Percentiles rank a stretch among this genome's conserved stretches.
phyloP scores from a whole-genome alignment of 2,888 invertebrate species.

The Troilus luridus region DNA sequence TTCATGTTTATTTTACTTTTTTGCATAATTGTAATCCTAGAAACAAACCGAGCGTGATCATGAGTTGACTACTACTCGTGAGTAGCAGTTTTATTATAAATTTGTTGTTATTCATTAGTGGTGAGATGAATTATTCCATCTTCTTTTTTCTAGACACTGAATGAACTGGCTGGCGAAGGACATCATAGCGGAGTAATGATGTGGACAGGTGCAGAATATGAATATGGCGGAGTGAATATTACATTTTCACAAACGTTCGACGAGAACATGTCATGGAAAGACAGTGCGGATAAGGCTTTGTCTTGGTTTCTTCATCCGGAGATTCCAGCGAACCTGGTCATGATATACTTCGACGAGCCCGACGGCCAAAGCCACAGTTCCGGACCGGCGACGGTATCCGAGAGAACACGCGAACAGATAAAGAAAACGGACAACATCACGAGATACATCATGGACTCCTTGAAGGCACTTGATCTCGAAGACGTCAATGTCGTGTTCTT shows the following conservation, averaged over 20 bases:
- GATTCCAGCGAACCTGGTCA: conserved; percentile 78
- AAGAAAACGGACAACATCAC: conserved; percentile 72
- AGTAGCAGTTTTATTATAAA: too few species aligned
- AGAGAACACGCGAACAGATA: conserved; percentile 69
- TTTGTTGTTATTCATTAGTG: too few species aligned
- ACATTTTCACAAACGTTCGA: conserved; percentile 71
- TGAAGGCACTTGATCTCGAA: conserved; percentile 70
- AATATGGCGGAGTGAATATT: conserved; percentile 72
- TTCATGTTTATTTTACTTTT: too few species aligned
- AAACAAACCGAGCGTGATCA: too few species aligned
- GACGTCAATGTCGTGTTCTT: conserved; percentile 77
- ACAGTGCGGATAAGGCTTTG: conserved; percentile 75
- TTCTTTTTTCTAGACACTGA: conserved; percentile 70
- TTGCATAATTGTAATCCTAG: too few species aligned
- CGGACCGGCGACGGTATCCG: conserved; percentile 71
- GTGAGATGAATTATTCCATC: too few species aligned
- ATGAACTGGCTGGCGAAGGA: conserved; percentile 72
- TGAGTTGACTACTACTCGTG: too few species aligned
- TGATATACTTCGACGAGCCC: conserved; percentile 80
- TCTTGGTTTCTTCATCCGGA: conserved; percentile 73
- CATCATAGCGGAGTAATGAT: conserved; percentile 77
- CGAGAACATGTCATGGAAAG: conserved; percentile 70
- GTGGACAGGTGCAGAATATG: conserved; percentile 78
- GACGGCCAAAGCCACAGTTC: conserved; percentile 76
- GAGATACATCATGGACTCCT: conserved; percentile 72